These are phyloP conservation scores for Psittacula echo DNA, from an alignment of 2,797 vertebrate genomes.

Conservation along the genomic window DNA sequence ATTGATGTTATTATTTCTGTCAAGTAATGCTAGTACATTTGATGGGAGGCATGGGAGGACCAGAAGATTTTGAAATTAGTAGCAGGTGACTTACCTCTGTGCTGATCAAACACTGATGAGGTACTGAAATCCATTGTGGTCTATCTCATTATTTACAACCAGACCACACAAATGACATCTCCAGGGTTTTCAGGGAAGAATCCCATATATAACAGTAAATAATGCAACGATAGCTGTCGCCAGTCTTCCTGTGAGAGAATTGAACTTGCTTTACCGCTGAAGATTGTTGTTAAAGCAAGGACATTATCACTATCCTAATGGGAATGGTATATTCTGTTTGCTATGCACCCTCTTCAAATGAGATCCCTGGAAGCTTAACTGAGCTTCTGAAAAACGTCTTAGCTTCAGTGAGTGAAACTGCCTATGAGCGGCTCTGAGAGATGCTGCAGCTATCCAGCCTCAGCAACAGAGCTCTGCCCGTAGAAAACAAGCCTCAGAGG, in stretches of 20 bases:
- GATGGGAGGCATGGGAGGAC: not conserved
- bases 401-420: not conserved
- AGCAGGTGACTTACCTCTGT: conserved; percentile 83
- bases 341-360: not conserved
- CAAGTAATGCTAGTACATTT: not conserved
- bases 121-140: conserved; percentile 87
- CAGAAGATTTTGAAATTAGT: conserved; percentile 39
- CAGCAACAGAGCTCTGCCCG: conserved; percentile 37
- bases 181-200: conserved; percentile 39
- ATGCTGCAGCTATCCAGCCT: conserved; percentile 39
- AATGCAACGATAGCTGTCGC: conserved; percentile 15
- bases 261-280: conserved; percentile 37
- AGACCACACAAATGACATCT: conserved; percentile 49
- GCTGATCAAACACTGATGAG: conserved; percentile 87
- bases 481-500: conserved; percentile 62
- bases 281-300: conserved; percentile 46
- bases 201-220: conserved; percentile 7
- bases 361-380: not conserved
- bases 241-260: conserved; percentile 23
- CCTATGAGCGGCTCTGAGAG: not conserved
- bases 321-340: not conserved
- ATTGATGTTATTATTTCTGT: not conserved
- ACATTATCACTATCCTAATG: not conserved
- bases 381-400: not conserved
- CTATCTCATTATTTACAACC: conserved; percentile 60